These are phyloP conservation scores for Macrobrachium nipponense DNA, from an alignment of 1,140 invertebrate genomes.

Conservation along the genomic window DNA sequence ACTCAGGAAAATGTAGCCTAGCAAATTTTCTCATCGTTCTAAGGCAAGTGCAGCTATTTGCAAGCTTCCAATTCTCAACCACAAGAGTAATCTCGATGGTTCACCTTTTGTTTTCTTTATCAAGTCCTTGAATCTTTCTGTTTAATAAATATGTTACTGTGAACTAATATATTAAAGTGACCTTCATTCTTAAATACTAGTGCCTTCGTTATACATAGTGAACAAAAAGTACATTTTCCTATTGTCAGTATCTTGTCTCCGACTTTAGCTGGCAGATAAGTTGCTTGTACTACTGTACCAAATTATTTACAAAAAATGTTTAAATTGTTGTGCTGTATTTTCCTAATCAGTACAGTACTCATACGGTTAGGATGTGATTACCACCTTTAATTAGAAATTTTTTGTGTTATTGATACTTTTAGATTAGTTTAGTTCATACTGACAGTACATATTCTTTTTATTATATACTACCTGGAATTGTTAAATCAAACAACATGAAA, in stretches of 20 bases:
- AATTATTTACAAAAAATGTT: no score
- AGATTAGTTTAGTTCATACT: no score
- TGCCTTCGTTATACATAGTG: conserved; percentile 22
- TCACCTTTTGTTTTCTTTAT: conserved; percentile 15
- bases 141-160: not conserved
- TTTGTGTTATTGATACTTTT: no score
- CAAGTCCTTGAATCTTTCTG: conserved; percentile 44
- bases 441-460: no score
- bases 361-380: no score
- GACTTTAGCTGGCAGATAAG: no score
- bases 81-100: conserved; percentile 55
- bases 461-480: no score
- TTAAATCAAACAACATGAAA: no score
- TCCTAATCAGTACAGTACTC: no score
- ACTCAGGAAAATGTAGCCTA: conserved; percentile 59
- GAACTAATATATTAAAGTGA: conserved; percentile 31
- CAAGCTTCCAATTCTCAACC: conserved; percentile 58
- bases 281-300: no score
- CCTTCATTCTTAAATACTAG: conserved; percentile 28
- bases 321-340: no score
- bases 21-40: conserved; percentile 62
- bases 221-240: not conserved
- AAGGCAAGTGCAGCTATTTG: conserved; percentile 57
- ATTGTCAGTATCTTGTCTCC: not conserved
- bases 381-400: no score